Evolutionary conservation across 1,140 invertebrate species (phyloP).

Genomic region (Eubasilissa regina): DNA sequence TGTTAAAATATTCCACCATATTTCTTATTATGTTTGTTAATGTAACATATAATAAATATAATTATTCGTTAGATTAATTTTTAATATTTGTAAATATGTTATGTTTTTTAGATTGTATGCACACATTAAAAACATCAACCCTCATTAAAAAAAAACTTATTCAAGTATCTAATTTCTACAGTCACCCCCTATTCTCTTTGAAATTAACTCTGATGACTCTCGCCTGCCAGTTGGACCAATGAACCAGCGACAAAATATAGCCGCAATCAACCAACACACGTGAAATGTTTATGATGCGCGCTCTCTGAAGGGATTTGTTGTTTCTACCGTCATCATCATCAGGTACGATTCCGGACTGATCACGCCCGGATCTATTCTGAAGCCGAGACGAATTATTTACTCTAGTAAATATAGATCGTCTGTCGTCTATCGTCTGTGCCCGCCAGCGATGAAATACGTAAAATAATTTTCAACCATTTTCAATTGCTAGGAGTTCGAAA

Average conservation of each 20-base stretch:
- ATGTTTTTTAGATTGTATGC: too few species aligned
- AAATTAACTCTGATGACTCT: neutral
- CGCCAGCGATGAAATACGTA: neutral
- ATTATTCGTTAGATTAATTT: too few species aligned
- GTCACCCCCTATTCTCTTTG: neutral
- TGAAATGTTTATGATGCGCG: constrained; percentile 41
- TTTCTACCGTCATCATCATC: neutral
- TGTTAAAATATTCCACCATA: too few species aligned
- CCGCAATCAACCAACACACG: constrained; percentile 23
- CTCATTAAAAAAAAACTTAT: too few species aligned
- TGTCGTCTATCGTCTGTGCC: neutral
- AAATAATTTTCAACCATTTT: too few species aligned
- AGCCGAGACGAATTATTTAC: constrained; percentile 1
- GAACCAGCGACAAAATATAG: constrained; percentile 43
- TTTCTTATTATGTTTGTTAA: too few species aligned
- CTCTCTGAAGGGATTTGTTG: constrained; percentile 27
- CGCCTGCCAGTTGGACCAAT: constrained; percentile 8
- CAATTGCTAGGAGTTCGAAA: too few species aligned
- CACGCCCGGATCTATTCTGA: constrained; percentile 7
- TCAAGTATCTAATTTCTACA: too few species aligned
- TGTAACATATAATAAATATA: too few species aligned
- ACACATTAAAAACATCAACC: too few species aligned
- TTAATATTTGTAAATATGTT: too few species aligned
- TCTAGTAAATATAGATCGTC: neutral
- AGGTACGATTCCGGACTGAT: constrained; percentile 23